Percentiles rank a stretch among this genome's conserved stretches.
These are phyloP conservation scores for Crenuchus spilurus DNA, from an alignment of 2,797 vertebrate species.

Conservation along the genomic window DNA sequence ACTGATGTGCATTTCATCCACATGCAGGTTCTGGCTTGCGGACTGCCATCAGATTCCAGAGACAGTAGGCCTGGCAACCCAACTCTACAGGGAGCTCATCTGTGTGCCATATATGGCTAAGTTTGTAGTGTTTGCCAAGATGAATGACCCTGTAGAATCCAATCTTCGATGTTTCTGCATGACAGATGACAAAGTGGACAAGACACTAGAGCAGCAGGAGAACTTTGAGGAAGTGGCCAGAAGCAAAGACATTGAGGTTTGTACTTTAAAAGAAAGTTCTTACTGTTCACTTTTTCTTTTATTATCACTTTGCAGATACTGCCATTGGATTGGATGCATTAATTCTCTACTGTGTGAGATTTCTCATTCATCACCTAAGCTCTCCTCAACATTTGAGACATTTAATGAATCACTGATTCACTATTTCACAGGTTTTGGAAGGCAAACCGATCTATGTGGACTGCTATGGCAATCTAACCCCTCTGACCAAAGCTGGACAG, in stretches of 20 bases:
- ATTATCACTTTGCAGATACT: constrained; percentile 12
- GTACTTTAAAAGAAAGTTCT: not conserved
- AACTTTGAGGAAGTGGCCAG: constrained; percentile 99
- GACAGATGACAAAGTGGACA: constrained; percentile 99
- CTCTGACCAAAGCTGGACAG: constrained; percentile 94
- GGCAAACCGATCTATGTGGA: constrained; percentile 96
- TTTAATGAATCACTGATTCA: constrained; percentile 12
- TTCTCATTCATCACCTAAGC: not conserved
- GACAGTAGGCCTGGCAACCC: constrained; percentile 92
- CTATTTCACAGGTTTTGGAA: constrained; percentile 89
- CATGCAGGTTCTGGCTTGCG: constrained; percentile 94
- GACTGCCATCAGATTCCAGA: constrained; percentile 98
- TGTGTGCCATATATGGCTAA: constrained; percentile 99
- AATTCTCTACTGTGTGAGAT: not conserved
- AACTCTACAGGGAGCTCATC: constrained; percentile 97
- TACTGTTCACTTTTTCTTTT: not conserved
- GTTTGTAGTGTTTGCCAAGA: constrained; percentile 99
- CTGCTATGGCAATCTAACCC: constrained; percentile 95
- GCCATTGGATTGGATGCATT: not conserved
- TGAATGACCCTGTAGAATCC: constrained; percentile 95
- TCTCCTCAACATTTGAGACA: not conserved
- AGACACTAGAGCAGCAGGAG: constrained; percentile 98
- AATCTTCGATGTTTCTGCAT: constrained; percentile 97
- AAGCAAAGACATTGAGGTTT: constrained; percentile 92
- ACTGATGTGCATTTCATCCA: not conserved